Evolutionary conservation across 2,797 vertebrate species (phyloP), one percentile per base, ranked within the genome.

Genomic region (Takifugu ocellatus): DNA sequence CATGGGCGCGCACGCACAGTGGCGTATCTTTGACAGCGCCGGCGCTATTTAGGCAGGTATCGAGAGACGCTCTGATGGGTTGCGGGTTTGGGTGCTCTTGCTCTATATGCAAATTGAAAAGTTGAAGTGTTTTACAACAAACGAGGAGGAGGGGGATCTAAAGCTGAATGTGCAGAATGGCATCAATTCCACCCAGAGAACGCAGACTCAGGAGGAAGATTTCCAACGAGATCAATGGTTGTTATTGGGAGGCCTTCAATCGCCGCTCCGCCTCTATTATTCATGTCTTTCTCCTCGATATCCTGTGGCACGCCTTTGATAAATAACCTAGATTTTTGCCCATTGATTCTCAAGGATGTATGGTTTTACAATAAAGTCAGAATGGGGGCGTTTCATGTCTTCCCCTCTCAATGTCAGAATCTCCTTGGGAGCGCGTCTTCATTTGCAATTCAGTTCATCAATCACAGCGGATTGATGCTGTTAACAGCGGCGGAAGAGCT

Each of bases 71-170:
- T 6, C 5, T 60, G 81, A 82, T 74, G 80, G 77, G 81, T 75
- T 70, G 36, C 36, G 36, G 36, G 36, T 39, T 39, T 39, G 36
- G 36, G 36, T 39, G 36, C 36, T 39, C 66, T 71, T 80, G 78
- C 76, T 78, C 68, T 75, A 75, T 83, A 88, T 89, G 89, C 87
- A 90, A 89, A 90, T 88, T 51, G 56, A 71, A 77, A 78, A 80
- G 78, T 81, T 86, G 73, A 74, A 81, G 65, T 72, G 63, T 82
- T 84, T 85, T 61, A 74, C 63, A 88, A 84, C 70, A 75, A 81
- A 79, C 75, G 76, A 66, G 44, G 44, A n/a, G 46, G 72, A 63
- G 73, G 72, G 67, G 70, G 76, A 53, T 68, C 70, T 60, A 70
- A 69, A 59, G 85, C 86, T 88, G 87, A 89, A 87, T 82, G 65